Percentiles rank a stretch among this genome's conserved stretches.
phyloP scores from a whole-genome alignment of 2,797 vertebrate genomes.

The Furcifer pardalis region DNA sequence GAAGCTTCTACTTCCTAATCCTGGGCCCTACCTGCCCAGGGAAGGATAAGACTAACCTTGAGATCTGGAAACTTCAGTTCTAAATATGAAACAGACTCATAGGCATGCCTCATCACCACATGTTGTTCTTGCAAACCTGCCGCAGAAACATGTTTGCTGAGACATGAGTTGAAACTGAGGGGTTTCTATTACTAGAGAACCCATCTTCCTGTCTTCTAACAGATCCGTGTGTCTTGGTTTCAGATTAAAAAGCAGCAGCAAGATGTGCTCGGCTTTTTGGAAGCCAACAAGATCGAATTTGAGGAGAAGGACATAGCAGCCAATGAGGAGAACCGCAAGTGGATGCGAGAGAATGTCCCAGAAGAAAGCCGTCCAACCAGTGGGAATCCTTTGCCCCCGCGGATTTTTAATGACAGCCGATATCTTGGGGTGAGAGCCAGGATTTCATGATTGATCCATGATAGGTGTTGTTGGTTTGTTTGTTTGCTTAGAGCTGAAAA shows the following conservation, averaged over 20 bases:
- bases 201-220: background rate
- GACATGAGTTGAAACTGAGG: background rate
- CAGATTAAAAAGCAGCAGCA: constrained; percentile 99
- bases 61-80: too few relatives aligned
- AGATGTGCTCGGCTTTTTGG: constrained; percentile 91
- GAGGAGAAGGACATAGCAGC: constrained; percentile 96
- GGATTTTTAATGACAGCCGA: constrained; percentile 91
- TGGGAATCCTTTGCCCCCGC: constrained; percentile 92
- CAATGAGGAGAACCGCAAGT: constrained; percentile 92
- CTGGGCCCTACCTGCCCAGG: too few relatives aligned
- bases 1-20: too few relatives aligned
- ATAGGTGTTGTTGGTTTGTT: background rate
- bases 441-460: too few relatives aligned
- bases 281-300: constrained; percentile 92
- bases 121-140: background rate
- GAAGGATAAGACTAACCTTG: too few relatives aligned
- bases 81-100: too few relatives aligned
- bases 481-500: background rate
- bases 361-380: constrained; percentile 85
- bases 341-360: constrained; percentile 96
- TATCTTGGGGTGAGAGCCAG: constrained; percentile 90
- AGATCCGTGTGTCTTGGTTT: constrained; percentile 16
- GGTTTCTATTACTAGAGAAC: background rate
- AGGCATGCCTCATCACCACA: too few relatives aligned
- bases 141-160: background rate